Evolutionary conservation across 2,113 vertebrate genomes (phyloP).

Genomic region (Actenoides lindsayi): DNA sequence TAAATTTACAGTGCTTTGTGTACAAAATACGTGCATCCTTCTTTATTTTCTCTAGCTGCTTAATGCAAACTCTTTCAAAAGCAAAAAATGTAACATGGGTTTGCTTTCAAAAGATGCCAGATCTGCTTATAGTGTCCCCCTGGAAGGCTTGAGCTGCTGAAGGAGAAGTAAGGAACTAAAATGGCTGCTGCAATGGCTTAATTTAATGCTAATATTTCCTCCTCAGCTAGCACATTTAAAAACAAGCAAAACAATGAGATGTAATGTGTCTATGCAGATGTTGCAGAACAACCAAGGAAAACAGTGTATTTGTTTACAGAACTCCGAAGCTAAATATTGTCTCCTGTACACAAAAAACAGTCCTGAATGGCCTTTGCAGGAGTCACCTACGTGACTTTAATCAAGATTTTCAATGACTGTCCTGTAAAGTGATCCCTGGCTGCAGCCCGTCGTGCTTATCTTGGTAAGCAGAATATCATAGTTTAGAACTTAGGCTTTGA

Average conservation of each 20-base stretch:
- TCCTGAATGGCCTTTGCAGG: neutral
- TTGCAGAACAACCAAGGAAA: neutral
- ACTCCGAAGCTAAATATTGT: neutral
- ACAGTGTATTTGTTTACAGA: neutral
- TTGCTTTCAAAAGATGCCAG: neutral
- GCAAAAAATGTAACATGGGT: fast-evolving
- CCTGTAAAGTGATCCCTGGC: neutral
- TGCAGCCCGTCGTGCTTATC: neutral
- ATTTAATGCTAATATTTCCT: neutral
- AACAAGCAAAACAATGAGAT: neutral
- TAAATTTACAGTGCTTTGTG: neutral
- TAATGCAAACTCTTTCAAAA: neutral
- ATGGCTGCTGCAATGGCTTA: neutral
- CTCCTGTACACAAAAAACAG: neutral
- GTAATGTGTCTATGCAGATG: neutral
- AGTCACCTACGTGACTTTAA: neutral
- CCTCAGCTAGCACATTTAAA: neutral
- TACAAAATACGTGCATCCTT: neutral
- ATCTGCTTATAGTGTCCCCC: neutral
- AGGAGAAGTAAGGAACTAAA: neutral
- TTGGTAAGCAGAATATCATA: neutral
- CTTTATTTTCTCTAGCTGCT: neutral
- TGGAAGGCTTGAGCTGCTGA: neutral
- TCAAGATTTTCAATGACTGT: neutral
- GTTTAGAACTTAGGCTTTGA: neutral